A percentile compares a stretch with the other conserved stretches of the same genome.
Conservation (phyloP, 2,797 vertebrate genomes). For the Sternarchorhynchus goeldii region DNA sequence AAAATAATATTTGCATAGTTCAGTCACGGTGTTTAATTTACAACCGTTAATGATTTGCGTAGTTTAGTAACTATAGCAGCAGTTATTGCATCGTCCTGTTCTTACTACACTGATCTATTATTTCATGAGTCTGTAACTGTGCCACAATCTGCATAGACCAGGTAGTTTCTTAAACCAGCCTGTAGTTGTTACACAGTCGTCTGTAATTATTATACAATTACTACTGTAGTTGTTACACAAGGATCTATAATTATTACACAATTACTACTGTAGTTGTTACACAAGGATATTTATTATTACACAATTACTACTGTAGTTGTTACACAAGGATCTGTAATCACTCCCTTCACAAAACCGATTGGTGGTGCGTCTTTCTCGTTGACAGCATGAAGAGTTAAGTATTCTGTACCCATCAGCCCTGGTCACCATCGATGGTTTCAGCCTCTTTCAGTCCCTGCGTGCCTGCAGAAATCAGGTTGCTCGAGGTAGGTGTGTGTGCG, state of each 20-base stretch:
- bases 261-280: too few relatives aligned
- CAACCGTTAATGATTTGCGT: too few relatives aligned
- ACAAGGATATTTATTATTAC: background rate
- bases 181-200: background rate
- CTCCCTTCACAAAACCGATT: background rate
- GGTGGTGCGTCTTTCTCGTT: background rate
- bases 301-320: too few relatives aligned
- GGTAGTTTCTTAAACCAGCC: background rate
- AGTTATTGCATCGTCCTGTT: too few relatives aligned
- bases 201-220: background rate
- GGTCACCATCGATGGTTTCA: conserved; percentile 98
- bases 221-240: too few relatives aligned
- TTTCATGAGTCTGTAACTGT: background rate
- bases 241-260: background rate
- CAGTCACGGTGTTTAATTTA: too few relatives aligned
- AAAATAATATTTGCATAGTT: too few relatives aligned
- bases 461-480: conserved; percentile 98
- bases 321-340: background rate
- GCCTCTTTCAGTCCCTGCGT: conserved; percentile 96
- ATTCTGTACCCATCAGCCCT: conserved; percentile 93
- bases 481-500: conserved; percentile 77
- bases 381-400: conserved; percentile 94
- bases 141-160: background rate
- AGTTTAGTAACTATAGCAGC: too few relatives aligned
- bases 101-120: too few relatives aligned